Evolutionary conservation across 92 coral and sea anemone species (phyloP).

Genomic region (Epizoanthus fatuus): DNA sequence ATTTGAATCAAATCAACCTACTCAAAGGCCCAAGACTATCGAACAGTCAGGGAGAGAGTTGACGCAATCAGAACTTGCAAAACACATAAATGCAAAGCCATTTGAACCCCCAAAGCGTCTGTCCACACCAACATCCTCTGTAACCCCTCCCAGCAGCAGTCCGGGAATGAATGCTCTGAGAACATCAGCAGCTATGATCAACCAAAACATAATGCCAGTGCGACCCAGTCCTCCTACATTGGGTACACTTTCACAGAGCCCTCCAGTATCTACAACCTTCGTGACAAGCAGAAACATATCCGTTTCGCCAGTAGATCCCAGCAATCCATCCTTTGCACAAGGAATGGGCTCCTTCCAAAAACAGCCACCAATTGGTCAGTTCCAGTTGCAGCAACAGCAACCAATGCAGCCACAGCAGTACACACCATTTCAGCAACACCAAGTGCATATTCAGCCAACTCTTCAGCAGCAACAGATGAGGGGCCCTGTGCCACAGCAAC

Average conservation of each 20-base stretch:
- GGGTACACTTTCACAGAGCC: conserved; percentile 88
- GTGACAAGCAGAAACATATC: conserved; percentile 90
- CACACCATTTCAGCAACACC: conserved; percentile 93
- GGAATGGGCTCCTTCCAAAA: conserved; percentile 86
- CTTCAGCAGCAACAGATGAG: conserved; percentile 71
- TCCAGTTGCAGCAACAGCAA: conserved; percentile 86
- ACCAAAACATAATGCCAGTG: conserved; percentile 76
- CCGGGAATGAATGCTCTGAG: conserved; percentile 61
- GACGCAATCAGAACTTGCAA: conserved; percentile 90
- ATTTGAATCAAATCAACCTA: conserved; percentile 68
- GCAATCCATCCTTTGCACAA: conserved; percentile 73
- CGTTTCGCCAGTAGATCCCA: conserved; percentile 93
- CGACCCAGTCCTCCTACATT: conserved; percentile 81
- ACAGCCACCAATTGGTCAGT: conserved; percentile 85
- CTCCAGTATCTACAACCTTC: conserved; percentile 82
- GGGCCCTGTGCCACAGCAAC: conserved; percentile 68
- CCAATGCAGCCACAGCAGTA: conserved; percentile 86
- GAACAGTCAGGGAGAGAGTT: conserved; percentile 73
- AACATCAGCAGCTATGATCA: conserved; percentile 68
- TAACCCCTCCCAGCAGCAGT: conserved; percentile 64
- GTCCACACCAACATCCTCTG: conserved; percentile 77
- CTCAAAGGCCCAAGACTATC: conserved; percentile 65
- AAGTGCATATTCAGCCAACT: conserved; percentile 71
- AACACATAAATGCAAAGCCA: conserved; percentile 98
- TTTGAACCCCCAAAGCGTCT: conserved; percentile 97